Conservation (phyloP, 2,888 invertebrate genomes). For the Acholoe squamosa region DNA sequence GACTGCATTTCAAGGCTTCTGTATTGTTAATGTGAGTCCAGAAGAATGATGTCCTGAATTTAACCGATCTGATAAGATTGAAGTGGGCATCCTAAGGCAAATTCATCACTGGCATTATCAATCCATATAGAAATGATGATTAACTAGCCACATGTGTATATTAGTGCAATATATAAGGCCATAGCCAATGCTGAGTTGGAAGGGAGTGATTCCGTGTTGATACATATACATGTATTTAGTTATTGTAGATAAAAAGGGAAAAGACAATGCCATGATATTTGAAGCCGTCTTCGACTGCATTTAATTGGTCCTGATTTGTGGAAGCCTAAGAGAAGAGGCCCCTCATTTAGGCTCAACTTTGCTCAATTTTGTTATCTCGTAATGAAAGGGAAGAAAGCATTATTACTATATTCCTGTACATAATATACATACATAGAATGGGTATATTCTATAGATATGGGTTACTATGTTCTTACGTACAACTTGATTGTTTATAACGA, state of each 20-base stretch:
- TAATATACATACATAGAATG: constrained; percentile 44
- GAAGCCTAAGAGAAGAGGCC: background rate
- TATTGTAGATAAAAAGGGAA: background rate
- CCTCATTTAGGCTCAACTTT: constrained; percentile 49
- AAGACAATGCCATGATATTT: constrained; percentile 27
- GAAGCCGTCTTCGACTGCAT: constrained; percentile 49
- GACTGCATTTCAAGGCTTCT: no score
- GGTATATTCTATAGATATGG: constrained; percentile 24
- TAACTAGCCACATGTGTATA: no score
- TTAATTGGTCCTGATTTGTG: constrained; percentile 46
- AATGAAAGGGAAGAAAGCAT: constrained; percentile 24
- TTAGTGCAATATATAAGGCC: background rate
- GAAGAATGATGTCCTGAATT: no score
- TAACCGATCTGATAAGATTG: no score
- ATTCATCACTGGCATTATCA: no score
- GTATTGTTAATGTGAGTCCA: no score
- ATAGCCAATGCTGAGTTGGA: background rate
- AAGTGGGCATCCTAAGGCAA: no score
- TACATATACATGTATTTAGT: background rate
- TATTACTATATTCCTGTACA: constrained; percentile 51
- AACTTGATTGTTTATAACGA: constrained; percentile 36
- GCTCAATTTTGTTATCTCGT: constrained; percentile 57
- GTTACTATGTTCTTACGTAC: constrained; percentile 1
- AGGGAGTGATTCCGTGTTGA: background rate
- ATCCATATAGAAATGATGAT: no score